A percentile compares a stretch with the other conserved stretches of the same genome.
These are phyloP conservation scores for Pomatostomus ruficeps DNA, from an alignment of 2,113 vertebrate species.

Conservation along the genomic window DNA sequence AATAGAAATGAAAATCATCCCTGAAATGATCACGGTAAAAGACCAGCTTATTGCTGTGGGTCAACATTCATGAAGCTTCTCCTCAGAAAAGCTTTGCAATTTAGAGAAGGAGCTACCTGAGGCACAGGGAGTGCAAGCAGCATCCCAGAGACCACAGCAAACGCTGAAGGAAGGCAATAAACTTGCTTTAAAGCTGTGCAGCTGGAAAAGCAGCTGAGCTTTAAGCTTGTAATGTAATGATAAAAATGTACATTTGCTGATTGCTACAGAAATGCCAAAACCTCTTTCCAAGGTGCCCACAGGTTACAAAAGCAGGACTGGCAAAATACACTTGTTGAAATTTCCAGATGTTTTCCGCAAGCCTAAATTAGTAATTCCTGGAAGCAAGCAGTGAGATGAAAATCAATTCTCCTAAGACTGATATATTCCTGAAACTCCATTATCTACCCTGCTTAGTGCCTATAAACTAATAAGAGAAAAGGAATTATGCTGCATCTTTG, in stretches of 20 bases:
- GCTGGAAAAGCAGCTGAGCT: neutral
- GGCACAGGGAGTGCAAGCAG: neutral
- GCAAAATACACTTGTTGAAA: neutral
- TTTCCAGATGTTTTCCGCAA: neutral
- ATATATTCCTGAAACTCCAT: neutral
- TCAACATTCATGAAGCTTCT: neutral
- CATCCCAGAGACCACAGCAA: neutral
- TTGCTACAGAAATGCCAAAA: neutral
- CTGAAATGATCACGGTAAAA: neutral
- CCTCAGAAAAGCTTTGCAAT: neutral
- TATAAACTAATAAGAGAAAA: constrained; percentile 27
- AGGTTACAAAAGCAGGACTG: neutral
- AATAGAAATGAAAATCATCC: neutral
- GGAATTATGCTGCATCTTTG: neutral
- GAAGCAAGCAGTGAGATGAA: neutral
- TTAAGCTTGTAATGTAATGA: neutral
- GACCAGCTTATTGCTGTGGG: neutral
- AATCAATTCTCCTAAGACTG: constrained; percentile 8
- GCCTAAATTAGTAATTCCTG: neutral
- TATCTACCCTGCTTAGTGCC: neutral
- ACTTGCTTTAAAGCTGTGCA: neutral
- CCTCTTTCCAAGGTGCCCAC: neutral
- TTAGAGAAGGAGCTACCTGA: neutral
- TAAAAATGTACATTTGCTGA: neutral
- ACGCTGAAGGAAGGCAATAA: neutral